Evolutionary conservation across 2,797 vertebrate genomes (phyloP).

Genomic region (Eremophila alpestris): DNA sequence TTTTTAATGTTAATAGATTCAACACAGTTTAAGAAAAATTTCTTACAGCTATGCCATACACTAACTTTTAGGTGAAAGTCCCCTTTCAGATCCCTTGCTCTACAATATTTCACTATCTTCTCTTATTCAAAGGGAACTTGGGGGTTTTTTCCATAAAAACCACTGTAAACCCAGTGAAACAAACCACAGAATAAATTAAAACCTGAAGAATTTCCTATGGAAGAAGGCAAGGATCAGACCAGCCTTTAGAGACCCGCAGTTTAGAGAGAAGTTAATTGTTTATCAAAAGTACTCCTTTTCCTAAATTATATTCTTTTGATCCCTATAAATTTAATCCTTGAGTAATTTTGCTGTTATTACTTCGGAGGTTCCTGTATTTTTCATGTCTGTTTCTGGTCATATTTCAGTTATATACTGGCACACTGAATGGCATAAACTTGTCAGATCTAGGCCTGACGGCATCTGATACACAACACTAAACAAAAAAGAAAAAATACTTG

Average conservation of each 20-base stretch:
- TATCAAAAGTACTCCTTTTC: neutral
- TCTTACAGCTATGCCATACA: neutral
- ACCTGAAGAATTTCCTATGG: neutral
- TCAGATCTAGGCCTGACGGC: neutral
- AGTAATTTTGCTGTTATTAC: neutral
- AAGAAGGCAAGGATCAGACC: neutral
- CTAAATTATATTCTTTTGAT: neutral
- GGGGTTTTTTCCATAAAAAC: neutral
- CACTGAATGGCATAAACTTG: neutral
- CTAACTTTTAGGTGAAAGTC: neutral
- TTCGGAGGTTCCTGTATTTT: neutral
- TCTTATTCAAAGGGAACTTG: neutral
- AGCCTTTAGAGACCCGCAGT: neutral
- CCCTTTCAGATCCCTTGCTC: neutral
- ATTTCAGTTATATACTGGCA: neutral
- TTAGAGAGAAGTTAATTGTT: neutral
- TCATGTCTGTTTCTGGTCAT: neutral
- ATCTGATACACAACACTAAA: neutral
- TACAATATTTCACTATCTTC: neutral
- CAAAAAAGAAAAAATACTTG: neutral
- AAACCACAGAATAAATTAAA: neutral
- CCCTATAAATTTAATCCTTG: fast-evolving
- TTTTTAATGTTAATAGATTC: neutral
- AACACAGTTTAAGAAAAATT: neutral
- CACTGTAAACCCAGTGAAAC: neutral